Conservation (phyloP, 1,140 invertebrate species). For the Hyles euphorbiae region DNA sequence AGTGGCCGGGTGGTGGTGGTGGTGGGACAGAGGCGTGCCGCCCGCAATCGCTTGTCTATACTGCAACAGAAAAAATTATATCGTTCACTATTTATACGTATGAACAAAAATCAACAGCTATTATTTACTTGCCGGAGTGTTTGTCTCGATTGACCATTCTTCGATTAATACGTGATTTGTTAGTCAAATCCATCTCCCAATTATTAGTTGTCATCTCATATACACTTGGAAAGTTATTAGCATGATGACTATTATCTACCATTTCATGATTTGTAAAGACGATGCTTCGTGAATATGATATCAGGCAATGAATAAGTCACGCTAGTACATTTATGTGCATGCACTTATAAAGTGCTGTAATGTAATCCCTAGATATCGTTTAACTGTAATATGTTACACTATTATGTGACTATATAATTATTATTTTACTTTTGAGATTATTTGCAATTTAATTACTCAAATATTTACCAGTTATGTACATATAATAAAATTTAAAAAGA, state of each 20-base stretch:
- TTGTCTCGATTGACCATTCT: not conserved
- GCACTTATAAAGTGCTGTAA: slow-evolving; percentile 1
- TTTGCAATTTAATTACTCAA: too few species aligned
- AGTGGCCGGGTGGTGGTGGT: slow-evolving; percentile 54
- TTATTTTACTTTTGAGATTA: too few species aligned
- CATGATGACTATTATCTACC: slow-evolving; percentile 34
- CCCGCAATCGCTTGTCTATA: slow-evolving; percentile 66
- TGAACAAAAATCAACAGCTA: not conserved
- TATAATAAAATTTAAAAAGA: too few species aligned
- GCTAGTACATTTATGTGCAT: slow-evolving; percentile 3
- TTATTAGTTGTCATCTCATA: slow-evolving; percentile 60
- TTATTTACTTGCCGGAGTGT: not conserved
- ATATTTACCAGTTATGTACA: too few species aligned
- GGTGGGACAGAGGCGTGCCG: slow-evolving; percentile 50
- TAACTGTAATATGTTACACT: not conserved
- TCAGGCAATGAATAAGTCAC: slow-evolving; percentile 4
- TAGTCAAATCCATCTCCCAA: slow-evolving; percentile 62
- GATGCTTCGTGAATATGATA: slow-evolving; percentile 1
- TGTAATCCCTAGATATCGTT: not conserved
- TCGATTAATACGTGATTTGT: slow-evolving; percentile 28
- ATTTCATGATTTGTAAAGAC: slow-evolving; percentile 4
- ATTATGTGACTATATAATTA: not conserved
- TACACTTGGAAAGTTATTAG: slow-evolving; percentile 67
- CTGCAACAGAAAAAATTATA: slow-evolving; percentile 43
- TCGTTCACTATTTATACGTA: not conserved